Evolutionary conservation across 2,797 vertebrate species (phyloP), one percentile per base, ranked within the genome.

Genomic region (Moxostoma hubbsi): DNA sequence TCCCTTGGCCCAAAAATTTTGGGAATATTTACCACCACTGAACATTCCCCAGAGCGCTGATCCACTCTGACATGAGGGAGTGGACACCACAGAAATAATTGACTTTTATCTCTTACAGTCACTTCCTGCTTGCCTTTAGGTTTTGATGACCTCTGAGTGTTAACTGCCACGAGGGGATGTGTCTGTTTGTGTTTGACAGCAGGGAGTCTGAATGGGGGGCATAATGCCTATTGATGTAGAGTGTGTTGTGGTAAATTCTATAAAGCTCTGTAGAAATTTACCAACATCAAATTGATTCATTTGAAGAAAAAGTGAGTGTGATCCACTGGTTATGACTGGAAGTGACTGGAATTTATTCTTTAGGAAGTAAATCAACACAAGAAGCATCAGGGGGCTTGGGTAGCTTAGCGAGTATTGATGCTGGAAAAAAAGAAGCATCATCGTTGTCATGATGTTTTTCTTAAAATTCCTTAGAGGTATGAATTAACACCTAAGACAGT

Each of bases 1-100:
- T 47, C 43, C 61, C 80, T 67, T 16, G 43, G 12, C 47, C 51
- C 15, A 18, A 71, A 73, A 76, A 76, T 77, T 61, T 66, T 82
- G 82, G 75, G 55, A 73, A 85, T 66, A 85, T 82, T 84, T 82
- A 85, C 85, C 84, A 83, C 62, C 77, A 82, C 47, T 72, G 82
- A 88, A 84, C 87, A 81, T 86, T 90, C 83, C 85, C 85, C 59
- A 49, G 77, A 87, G 86, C 59, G 72, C 65, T 76, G 69, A 77
- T 77, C 73, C 76, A 83, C 70, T 83, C 78, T 54, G 53, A 46
- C 61, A 12, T 58, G 43, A 57, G 65, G 73, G 55, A 45, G 12
- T 10, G 47, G 76, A 73, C 73, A 51, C 51, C 82, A 71, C 66
- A 74, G 79, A 80, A 79, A 70, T 80, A 49, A 76, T 80, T 16